These are phyloP conservation scores for Thinocorus orbignyianus DNA, from an alignment of 2,113 vertebrate species.

Conservation along the genomic window DNA sequence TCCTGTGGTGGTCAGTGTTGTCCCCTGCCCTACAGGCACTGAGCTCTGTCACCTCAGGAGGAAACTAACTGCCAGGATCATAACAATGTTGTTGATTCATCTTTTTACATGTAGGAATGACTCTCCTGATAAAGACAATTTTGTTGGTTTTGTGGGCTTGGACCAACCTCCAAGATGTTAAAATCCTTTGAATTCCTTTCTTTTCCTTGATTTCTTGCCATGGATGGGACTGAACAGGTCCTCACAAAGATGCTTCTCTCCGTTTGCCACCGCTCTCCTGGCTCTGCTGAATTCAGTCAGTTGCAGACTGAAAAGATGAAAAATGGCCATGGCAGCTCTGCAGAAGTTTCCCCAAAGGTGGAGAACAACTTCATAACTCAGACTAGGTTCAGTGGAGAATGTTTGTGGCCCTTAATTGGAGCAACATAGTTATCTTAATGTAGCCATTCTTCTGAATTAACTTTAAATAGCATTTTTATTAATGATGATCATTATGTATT, in stretches of 20 bases:
- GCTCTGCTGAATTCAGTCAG: background rate
- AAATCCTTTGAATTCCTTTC: background rate
- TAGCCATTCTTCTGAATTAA: slow-evolving; percentile 36
- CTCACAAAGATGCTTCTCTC: background rate
- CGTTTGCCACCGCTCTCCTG: background rate
- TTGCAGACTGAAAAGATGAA: background rate
- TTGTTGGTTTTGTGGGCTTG: background rate
- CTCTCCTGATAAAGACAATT: background rate
- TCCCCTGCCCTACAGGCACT: background rate
- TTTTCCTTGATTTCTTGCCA: background rate
- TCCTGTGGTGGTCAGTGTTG: background rate
- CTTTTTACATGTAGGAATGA: background rate
- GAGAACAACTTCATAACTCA: background rate
- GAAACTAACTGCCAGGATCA: background rate
- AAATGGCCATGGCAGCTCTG: background rate
- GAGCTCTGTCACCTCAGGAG: background rate
- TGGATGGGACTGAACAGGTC: background rate
- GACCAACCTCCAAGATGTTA: background rate
- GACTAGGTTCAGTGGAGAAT: background rate
- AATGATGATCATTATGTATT: slow-evolving; percentile 41
- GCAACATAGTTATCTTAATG: background rate
- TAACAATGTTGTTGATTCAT: background rate
- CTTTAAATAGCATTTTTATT: slow-evolving; percentile 9
- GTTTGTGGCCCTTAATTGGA: background rate
- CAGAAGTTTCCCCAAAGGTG: background rate